Conservation (phyloP, 2,888 invertebrate genomes). For the Macrosiphum euphorbiae region DNA sequence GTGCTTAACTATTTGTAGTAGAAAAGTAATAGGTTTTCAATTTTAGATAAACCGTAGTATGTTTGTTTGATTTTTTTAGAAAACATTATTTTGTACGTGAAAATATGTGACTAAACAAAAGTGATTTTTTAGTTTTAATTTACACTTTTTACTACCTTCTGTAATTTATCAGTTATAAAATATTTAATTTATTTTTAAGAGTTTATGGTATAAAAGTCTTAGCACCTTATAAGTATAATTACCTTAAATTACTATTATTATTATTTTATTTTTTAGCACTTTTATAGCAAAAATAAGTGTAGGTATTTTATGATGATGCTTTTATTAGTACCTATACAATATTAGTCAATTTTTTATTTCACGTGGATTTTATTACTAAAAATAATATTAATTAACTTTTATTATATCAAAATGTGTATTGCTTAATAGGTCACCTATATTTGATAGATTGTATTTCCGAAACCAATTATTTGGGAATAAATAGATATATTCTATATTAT, state of each 20-base stretch:
- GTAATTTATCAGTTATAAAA: neutral
- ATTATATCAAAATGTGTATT: neutral
- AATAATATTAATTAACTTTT: neutral
- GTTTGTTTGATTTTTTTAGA: conserved; percentile 7
- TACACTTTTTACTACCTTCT: neutral
- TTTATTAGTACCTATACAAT: neutral
- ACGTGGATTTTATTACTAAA: neutral
- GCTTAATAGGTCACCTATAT: neutral
- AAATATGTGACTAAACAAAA: neutral
- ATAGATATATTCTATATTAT: neutral
- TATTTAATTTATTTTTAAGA: neutral
- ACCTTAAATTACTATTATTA: neutral
- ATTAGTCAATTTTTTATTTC: neutral
- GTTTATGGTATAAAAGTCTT: neutral
- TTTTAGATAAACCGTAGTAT: neutral
- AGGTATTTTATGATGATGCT: neutral
- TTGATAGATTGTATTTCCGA: neutral
- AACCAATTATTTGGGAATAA: neutral
- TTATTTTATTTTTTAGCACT: neutral
- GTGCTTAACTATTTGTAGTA: neutral
- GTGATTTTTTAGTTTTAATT: neutral
- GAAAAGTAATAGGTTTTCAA: neutral
- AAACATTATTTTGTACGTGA: neutral
- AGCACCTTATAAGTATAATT: neutral
- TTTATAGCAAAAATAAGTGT: neutral